Base-by-base conservation (phyloP, 1,140 invertebrate species). In the Colletes latitarsis region DNA sequence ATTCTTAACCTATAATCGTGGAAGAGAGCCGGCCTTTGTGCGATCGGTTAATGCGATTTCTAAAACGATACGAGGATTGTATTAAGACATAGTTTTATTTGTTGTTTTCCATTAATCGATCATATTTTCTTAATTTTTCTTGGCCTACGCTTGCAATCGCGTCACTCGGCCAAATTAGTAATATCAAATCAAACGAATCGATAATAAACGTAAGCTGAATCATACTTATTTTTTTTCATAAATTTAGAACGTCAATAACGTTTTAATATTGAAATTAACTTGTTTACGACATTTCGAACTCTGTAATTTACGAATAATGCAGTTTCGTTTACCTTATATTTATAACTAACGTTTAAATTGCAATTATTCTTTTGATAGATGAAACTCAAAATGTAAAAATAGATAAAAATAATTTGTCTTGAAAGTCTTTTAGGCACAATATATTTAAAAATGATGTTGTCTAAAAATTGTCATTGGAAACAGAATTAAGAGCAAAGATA, bases 1-100 rank as follows among this genome's bases (percentile, higher is more conserved):
- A n/a, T 30, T 30, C 68, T 77, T 82, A 85, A 85, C 79, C 79
- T 79, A 79, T 5, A 73, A 63, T 46, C 19, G 12, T 1, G 30
- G 6, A 1, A 12, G 66, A 55, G 39, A 55, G 39, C 77, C 77
- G 69, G 77, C 12, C 39, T 15, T 71, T 6, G 4, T 39, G n/a
- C 39, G 52, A 0, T 52, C 19, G 1, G 14, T 3, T 12, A 64
- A 19, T 9, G 10, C 21, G 12, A 52, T 78, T 17, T 14, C 6
- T 17, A 8, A 14, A 53, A 72, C 49, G 21, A 53, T 30, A 17
- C 3, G 3, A 43, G 49, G 14, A 9, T 46, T 53, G 4, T 41
- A 8, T 53, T 14, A 12, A 17, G 21, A 9, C 19, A 8, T 55
- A 41, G 14, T 10, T 19, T 21, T 21, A 8, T 21, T 49, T 49